Base-by-base conservation (phyloP, 2,797 vertebrate species). In the Kryptolebias ocellatus region DNA sequence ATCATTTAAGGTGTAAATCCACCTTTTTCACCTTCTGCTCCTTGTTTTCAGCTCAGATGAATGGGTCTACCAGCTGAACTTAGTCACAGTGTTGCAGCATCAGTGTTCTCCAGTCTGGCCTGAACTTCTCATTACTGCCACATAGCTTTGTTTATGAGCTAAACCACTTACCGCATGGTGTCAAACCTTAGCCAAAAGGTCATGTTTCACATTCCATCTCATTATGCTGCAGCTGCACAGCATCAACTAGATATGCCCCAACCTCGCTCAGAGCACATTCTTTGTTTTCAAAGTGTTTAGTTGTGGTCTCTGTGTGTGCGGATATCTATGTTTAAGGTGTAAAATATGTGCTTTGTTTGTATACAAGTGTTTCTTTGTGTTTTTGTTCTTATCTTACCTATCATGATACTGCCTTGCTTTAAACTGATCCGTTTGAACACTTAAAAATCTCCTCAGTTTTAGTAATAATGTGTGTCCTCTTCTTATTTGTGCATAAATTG, bases 151-250 rank as follows among this genome's bases (percentile, higher is more conserved):
- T 84, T 90, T 88, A 89, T 15, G 51, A 86, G 78, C 72, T 63
- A 42, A 81, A 58, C 65, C 64, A 57, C 76, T 83, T 69, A 17
- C 76, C 55, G 39, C 79, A 66, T 45, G 67, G 76, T 85, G 87
- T 90, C 85, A 86, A 78, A 81, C 74, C 79, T 75, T 76, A 74
- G 79, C 75, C 78, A 72, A 85, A 75, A 80, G 86, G 73, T 83
- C 80, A 52, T 86, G 80, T 81, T 76, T 90, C 82, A 89, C 84
- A 88, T 84, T 91, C 86, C 71, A 84, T 73, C 67, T 79, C 65
- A 82, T 90, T 87, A 80, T 77, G 28, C 68, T 15, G 28, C 73
- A 60, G 85, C 83, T 85, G 72, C 61, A 62, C 72, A 78, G 76
- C 53, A 3, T 76, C 78, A 74, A 78, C 62, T 64, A n/a, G 44